phyloP scores from a whole-genome alignment of 2,113 vertebrate genomes.

The Chloebia gouldiae region DNA sequence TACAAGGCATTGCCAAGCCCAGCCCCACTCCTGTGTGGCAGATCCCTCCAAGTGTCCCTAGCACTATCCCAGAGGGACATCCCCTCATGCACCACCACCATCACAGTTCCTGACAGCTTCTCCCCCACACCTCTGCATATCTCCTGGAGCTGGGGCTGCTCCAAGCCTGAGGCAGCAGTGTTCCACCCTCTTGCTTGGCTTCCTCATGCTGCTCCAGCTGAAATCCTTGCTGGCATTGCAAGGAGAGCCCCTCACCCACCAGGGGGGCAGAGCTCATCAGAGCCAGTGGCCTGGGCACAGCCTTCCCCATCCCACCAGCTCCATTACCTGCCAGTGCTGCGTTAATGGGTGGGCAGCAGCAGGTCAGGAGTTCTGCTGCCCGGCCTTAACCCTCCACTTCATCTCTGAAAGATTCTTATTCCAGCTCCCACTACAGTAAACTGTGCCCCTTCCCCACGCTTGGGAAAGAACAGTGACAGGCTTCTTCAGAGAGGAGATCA shows the following conservation, averaged over 20 bases:
- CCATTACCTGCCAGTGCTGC: accelerated
- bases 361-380: neutral
- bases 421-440: neutral
- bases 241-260: neutral
- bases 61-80: neutral
- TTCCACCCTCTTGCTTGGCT: neutral
- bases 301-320: neutral
- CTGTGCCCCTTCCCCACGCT: neutral
- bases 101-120: neutral
- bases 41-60: neutral
- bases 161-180: neutral
- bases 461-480: neutral
- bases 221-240: neutral
- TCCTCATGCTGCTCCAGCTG: neutral
- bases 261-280: neutral
- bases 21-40: neutral
- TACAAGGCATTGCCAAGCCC: accelerated
- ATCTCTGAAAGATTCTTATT: neutral
- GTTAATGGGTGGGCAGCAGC: neutral
- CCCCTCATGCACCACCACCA: neutral
- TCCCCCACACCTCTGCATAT: neutral
- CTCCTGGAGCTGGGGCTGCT: neutral
- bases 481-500: neutral
- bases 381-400: neutral
- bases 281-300: neutral